These are phyloP conservation scores for Lathamus discolor DNA, from an alignment of 2,113 vertebrate species.

Conservation along the genomic window DNA sequence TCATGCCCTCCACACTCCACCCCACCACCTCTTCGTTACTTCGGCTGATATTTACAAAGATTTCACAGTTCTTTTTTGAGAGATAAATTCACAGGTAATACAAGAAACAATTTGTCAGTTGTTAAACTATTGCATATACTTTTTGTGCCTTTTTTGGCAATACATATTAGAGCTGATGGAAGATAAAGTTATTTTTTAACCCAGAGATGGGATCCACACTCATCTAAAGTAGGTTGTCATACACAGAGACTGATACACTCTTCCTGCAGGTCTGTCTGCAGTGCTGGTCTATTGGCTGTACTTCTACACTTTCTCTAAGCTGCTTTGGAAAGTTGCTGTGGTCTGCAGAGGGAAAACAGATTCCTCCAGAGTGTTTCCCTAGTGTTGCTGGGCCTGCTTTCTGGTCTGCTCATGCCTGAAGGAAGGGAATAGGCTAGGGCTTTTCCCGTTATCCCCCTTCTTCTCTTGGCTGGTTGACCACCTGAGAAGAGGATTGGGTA, in stretches of 20 bases:
- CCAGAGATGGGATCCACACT: fast-evolving
- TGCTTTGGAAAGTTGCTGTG: not conserved
- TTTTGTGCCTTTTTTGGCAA: conserved; percentile 24
- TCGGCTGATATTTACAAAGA: not conserved
- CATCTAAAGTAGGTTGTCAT: not conserved
- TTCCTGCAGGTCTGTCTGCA: not conserved
- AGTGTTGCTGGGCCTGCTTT: conserved; percentile 3
- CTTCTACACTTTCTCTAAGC: not conserved
- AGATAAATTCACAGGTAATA: not conserved
- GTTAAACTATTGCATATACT: not conserved
- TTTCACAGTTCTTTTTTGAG: not conserved
- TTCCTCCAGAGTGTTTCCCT: not conserved
- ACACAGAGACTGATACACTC: not conserved
- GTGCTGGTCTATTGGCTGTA: not conserved
- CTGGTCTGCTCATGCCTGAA: not conserved
- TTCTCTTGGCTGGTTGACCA: not conserved
- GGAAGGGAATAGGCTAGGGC: not conserved
- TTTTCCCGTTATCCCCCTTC: not conserved
- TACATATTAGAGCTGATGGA: not conserved
- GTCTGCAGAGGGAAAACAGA: not conserved
- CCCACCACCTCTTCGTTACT: not conserved
- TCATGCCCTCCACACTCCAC: not conserved
- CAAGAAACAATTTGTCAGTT: not conserved
- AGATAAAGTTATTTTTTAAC: not conserved
- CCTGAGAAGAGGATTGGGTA: not conserved